Evolutionary conservation across 2,113 vertebrate genomes (phyloP).

Genomic region (Pterocles burchelli): DNA sequence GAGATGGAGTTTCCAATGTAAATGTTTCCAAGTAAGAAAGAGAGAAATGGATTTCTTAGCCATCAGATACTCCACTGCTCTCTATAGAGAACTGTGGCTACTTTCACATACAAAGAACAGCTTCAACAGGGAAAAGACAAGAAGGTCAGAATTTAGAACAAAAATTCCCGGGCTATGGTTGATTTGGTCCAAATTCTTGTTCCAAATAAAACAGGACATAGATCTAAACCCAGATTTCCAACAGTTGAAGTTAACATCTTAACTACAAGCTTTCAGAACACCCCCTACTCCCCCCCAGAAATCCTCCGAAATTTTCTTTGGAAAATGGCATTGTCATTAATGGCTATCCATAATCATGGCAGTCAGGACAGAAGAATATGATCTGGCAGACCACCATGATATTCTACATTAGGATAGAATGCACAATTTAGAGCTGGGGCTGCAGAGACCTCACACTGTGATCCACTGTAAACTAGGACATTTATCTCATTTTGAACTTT

Average conservation of each 20-base stretch:
- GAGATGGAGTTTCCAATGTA: constrained; percentile 19
- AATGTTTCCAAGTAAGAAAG: background rate
- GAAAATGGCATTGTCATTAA: background rate
- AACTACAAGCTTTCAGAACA: background rate
- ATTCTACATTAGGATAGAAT: background rate
- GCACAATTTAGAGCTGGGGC: background rate
- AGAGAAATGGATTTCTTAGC: background rate
- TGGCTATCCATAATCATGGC: background rate
- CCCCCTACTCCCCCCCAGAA: background rate
- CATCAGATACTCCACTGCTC: background rate
- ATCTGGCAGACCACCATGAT: background rate
- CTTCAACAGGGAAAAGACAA: background rate
- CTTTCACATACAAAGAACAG: background rate
- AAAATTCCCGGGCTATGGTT: background rate
- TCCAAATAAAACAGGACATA: background rate
- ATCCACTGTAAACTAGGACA: background rate
- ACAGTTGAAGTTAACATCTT: background rate
- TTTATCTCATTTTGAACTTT: background rate
- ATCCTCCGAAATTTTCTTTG: background rate
- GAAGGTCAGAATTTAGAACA: background rate
- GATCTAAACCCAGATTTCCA: background rate
- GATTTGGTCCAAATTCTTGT: background rate
- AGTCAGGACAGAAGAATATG: background rate
- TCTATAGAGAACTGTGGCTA: background rate
- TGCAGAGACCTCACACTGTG: background rate